These are phyloP conservation scores for Luidia sarsii DNA, from an alignment of 53 echinoderm and acorn worm genomes.

Conservation along the genomic window DNA sequence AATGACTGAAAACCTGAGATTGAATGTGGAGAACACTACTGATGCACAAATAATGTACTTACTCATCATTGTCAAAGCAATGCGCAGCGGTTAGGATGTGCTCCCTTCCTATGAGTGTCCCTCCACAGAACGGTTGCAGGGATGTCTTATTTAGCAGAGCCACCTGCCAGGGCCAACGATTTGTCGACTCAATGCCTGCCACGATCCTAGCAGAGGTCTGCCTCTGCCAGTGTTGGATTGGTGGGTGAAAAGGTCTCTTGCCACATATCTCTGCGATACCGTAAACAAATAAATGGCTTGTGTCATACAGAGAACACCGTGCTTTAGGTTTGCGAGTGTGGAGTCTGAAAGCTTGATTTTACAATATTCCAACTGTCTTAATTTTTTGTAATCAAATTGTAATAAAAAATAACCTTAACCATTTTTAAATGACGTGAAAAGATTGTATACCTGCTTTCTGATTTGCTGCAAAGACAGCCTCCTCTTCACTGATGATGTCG, in stretches of 20 bases:
- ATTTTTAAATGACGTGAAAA: too few relatives aligned
- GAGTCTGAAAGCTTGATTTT: too few relatives aligned
- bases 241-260: conserved; percentile 6
- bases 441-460: neutral
- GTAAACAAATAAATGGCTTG: neutral
- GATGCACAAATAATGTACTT: too few relatives aligned
- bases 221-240: neutral
- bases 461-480: neutral
- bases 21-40: too few relatives aligned
- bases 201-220: conserved; percentile 7
- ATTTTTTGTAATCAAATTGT: too few relatives aligned
- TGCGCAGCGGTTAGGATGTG: conserved; percentile 54
- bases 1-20: too few relatives aligned
- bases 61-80: conserved; percentile 44
- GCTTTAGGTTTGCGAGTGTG: too few relatives aligned
- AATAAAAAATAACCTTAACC: too few relatives aligned
- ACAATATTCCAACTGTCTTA: too few relatives aligned
- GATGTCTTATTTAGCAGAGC: conserved; percentile 37
- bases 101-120: conserved; percentile 43
- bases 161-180: conserved; percentile 62
- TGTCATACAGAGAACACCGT: too few relatives aligned
- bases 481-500: conserved; percentile 36
- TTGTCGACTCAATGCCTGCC: conserved; percentile 46
- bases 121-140: conserved; percentile 41
- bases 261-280: conserved; percentile 11